phyloP scores from a whole-genome alignment of 2,113 vertebrate species.

The Nannobrachium achirus region DNA sequence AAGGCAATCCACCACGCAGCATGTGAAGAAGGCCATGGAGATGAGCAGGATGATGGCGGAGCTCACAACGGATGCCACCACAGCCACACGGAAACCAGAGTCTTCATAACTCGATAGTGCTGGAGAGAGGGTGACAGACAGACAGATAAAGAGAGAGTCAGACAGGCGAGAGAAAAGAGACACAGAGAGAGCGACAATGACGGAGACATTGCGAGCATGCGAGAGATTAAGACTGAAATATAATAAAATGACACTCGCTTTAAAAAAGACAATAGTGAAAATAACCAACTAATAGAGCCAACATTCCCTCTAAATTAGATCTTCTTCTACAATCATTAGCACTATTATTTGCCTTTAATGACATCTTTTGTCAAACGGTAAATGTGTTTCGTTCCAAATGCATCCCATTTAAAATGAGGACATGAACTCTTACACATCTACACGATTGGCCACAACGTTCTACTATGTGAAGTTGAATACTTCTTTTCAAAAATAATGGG shows the following conservation, averaged over 20 bases:
- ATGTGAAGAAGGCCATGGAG: conserved; percentile 91
- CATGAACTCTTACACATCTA: conserved; percentile 18
- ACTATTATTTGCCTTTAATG: conserved; percentile 44
- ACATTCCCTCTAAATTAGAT: conserved; percentile 23
- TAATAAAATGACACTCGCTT: conserved; percentile 22
- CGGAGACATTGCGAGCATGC: background rate
- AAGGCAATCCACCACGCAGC: conserved; percentile 80
- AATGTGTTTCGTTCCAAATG: conserved; percentile 19
- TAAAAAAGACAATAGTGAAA: conserved; percentile 13
- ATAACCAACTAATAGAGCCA: conserved; percentile 1
- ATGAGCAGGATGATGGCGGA: conserved; percentile 88
- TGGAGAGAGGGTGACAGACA: conserved; percentile 58
- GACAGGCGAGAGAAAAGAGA: background rate
- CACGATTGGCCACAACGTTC: conserved; percentile 2
- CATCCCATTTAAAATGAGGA: conserved; percentile 17
- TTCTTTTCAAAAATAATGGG: conserved; percentile 48
- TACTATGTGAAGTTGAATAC: conserved; percentile 40
- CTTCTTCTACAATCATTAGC: conserved; percentile 22
- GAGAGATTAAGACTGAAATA: conserved; percentile 18
- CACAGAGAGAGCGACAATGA: background rate
- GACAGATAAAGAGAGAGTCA: background rate
- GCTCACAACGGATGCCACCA: conserved; percentile 89
- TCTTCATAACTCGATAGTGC: conserved; percentile 80
- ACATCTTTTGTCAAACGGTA: conserved; percentile 22
- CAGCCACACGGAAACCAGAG: conserved; percentile 88